Evolutionary conservation across 2,113 vertebrate species (phyloP).

Genomic region (Cromileptes altivelis): DNA sequence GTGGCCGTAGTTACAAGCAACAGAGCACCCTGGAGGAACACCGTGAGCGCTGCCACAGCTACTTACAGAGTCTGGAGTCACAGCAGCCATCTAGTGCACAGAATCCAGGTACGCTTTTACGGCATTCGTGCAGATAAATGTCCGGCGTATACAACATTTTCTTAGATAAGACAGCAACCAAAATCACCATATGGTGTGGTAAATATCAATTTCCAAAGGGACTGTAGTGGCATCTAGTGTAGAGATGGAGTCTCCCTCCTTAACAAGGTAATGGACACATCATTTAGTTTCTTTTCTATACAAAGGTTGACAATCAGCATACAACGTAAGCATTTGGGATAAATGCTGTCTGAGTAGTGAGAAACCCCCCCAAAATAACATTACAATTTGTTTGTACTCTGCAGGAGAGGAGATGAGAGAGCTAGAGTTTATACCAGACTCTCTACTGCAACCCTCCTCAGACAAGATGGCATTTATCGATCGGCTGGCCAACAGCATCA

Average conservation of each 20-base stretch:
- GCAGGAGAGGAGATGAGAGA: conserved; percentile 94
- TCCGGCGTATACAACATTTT: neutral
- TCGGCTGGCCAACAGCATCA: conserved; percentile 94
- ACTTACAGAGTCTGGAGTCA: conserved; percentile 92
- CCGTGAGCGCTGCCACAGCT: conserved; percentile 95
- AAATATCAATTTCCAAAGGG: conserved; percentile 15
- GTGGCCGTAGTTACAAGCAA: conserved; percentile 97
- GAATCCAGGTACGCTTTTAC: conserved; percentile 72
- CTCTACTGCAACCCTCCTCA: conserved; percentile 90
- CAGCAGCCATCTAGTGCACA: conserved; percentile 87
- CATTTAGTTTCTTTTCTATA: neutral
- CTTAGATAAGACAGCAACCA: neutral
- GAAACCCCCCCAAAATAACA: conserved; percentile 29
- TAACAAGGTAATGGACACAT: conserved; percentile 21
- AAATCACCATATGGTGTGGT: conserved; percentile 7
- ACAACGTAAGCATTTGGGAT: conserved; percentile 15
- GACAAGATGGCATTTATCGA: conserved; percentile 96
- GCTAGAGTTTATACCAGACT: conserved; percentile 92
- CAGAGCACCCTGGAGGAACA: conserved; percentile 97
- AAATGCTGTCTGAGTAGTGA: conserved; percentile 28
- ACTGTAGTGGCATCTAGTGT: conserved; percentile 10
- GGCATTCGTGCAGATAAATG: neutral
- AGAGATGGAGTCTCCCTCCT: conserved; percentile 16
- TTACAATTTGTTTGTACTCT: conserved; percentile 67
- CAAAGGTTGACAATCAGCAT: conserved; percentile 13